These are phyloP conservation scores for Sebastes variabilis DNA, from an alignment of 2,797 vertebrate species.

Conservation along the genomic window DNA sequence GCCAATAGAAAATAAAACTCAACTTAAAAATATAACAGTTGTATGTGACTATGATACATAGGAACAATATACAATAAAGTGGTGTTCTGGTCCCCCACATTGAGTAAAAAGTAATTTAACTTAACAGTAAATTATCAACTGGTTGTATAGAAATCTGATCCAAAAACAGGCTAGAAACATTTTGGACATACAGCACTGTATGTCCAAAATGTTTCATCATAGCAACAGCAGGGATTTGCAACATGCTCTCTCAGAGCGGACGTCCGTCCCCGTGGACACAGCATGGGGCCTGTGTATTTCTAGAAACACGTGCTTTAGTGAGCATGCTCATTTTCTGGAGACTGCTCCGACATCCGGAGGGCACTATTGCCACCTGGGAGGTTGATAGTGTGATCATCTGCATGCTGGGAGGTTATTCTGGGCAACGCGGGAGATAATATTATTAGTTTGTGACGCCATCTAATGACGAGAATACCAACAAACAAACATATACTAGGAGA, in stretches of 20 bases:
- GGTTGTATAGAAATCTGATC: neutral
- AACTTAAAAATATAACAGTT: neutral
- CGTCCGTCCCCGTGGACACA: constrained; percentile 4
- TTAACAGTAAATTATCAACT: neutral
- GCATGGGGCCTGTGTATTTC: constrained; percentile 37
- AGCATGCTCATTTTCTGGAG: constrained; percentile 47
- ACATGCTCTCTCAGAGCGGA: constrained; percentile 27
- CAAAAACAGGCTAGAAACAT: neutral
- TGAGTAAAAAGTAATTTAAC: neutral
- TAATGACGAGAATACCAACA: constrained; percentile 17
- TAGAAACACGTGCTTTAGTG: constrained; percentile 35
- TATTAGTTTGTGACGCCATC: constrained; percentile 24
- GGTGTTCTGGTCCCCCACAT: neutral
- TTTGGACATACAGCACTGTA: neutral
- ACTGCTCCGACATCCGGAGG: constrained; percentile 53
- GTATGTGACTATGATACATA: neutral
- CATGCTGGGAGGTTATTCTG: constrained; percentile 60
- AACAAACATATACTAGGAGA: neutral
- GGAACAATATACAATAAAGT: too few relatives aligned
- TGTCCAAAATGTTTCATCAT: neutral
- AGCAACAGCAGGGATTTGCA: constrained; percentile 25
- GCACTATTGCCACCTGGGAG: constrained; percentile 61
- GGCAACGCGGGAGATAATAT: constrained; percentile 15
- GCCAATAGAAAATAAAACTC: neutral
- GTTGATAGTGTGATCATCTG: constrained; percentile 23